Percentiles rank a stretch among this genome's conserved stretches.
These are phyloP conservation scores for Trissolcus brochymenae DNA, from an alignment of 2,888 invertebrate genomes.

Conservation along the genomic window DNA sequence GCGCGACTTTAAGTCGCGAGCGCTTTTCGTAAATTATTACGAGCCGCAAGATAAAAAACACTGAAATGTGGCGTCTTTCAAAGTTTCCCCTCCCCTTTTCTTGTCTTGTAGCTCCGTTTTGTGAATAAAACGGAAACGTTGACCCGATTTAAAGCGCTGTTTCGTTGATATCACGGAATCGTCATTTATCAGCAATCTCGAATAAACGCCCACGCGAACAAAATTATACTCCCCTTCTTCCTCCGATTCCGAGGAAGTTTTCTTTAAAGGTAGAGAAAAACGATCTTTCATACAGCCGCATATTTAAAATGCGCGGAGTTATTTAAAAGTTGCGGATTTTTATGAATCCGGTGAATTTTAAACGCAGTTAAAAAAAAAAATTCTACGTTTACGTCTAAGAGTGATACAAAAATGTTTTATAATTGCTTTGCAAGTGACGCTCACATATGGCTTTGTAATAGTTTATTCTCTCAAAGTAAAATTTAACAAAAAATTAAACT, in stretches of 20 bases:
- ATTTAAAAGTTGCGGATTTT: conserved; percentile 6
- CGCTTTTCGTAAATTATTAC: conserved; percentile 45
- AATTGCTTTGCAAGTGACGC: too few species aligned
- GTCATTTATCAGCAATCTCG: neutral
- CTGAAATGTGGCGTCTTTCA: conserved; percentile 29
- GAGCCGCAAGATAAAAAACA: conserved; percentile 36
- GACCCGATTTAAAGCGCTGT: conserved; percentile 34
- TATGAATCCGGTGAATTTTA: conserved; percentile 6
- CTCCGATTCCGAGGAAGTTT: neutral
- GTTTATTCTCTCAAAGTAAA: too few species aligned
- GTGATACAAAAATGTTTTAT: too few species aligned
- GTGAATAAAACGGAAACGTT: conserved; percentile 19
- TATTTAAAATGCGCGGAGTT: conserved; percentile 4
- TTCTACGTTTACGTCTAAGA: too few species aligned
- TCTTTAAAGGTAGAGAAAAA: neutral
- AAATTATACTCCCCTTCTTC: conserved; percentile 1
- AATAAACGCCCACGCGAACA: too few species aligned
- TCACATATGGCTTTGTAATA: too few species aligned
- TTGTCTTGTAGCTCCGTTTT: conserved; percentile 9
- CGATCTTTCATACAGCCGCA: neutral
- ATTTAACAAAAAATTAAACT: too few species aligned
- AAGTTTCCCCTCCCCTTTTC: neutral
- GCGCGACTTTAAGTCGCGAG: conserved; percentile 43
- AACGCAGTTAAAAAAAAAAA: neutral
- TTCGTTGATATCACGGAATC: conserved; percentile 13